Conservation (phyloP, 2,113 vertebrate genomes). For the Ictalurus furcatus region DNA sequence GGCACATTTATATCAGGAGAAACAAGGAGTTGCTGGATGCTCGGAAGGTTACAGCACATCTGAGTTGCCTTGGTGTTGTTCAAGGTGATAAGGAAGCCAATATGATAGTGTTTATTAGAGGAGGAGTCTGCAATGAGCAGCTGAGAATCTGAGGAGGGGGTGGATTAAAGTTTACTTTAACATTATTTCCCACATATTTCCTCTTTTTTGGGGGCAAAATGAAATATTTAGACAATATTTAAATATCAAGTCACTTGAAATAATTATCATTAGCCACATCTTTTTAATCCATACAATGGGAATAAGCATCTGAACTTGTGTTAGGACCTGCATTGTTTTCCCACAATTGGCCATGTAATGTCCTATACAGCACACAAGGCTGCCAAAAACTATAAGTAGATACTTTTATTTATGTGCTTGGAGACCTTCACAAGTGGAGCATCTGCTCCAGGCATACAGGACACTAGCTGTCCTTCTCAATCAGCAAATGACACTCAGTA, state of each 20-base stretch:
- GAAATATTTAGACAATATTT: neutral
- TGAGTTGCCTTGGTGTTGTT: slow-evolving; percentile 8
- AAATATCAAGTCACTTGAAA: neutral
- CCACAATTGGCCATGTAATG: slow-evolving; percentile 17
- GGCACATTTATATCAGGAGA: neutral
- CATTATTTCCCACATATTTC: neutral
- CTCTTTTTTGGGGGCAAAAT: neutral
- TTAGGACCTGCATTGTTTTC: slow-evolving; percentile 2
- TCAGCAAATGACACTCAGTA: slow-evolving; percentile 53
- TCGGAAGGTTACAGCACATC: neutral
- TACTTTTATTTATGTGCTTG: slow-evolving; percentile 44
- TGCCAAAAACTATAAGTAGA: slow-evolving; percentile 35
- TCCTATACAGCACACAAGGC: slow-evolving; percentile 18
- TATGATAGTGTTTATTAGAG: slow-evolving; percentile 37
- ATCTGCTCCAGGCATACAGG: slow-evolving; percentile 38
- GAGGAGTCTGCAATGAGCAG: slow-evolving; percentile 41
- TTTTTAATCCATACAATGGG: neutral
- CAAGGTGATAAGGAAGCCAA: slow-evolving; percentile 41
- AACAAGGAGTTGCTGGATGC: slow-evolving; percentile 15
- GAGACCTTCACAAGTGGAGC: slow-evolving; percentile 35
- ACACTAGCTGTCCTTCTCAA: slow-evolving; percentile 41
- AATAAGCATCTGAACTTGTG: neutral
- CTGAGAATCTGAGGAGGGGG: slow-evolving; percentile 23
- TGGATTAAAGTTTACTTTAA: slow-evolving; percentile 28
- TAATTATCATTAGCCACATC: neutral